Percentiles rank a stretch among this genome's conserved stretches.
These are phyloP conservation scores for Catalaphyllia jardinei DNA, from an alignment of 64 coral and sea anemone genomes.

Conservation along the genomic window DNA sequence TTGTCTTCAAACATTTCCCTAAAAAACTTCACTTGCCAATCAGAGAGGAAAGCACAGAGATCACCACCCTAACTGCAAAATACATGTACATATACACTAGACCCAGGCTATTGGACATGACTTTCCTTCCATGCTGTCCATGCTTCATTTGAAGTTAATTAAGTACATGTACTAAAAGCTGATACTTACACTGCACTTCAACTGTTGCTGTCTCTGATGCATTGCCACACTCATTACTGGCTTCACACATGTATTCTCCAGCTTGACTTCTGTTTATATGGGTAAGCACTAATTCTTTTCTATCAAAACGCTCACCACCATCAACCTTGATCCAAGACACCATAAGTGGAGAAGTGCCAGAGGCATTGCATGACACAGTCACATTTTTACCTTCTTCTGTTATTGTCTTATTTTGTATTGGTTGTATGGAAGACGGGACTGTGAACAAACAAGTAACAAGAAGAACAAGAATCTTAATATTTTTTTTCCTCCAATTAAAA, in stretches of 20 bases:
- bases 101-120: too few species aligned
- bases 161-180: too few species aligned
- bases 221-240: conserved; percentile 10
- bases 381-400: background rate
- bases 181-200: conserved; percentile 2
- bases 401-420: background rate
- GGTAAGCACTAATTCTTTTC: background rate
- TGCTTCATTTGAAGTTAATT: too few species aligned
- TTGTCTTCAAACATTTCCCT: too few species aligned
- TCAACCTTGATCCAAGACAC: background rate
- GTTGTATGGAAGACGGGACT: background rate
- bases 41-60: too few species aligned
- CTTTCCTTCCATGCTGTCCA: too few species aligned
- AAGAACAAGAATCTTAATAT: too few species aligned
- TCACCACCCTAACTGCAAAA: too few species aligned
- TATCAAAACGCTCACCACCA: background rate
- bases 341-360: background rate
- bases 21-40: too few species aligned
- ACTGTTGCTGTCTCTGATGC: background rate
- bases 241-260: conserved; percentile 23
- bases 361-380: background rate
- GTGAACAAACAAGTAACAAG: background rate
- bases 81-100: too few species aligned
- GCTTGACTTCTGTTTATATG: background rate
- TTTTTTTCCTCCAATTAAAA: too few species aligned